Evolutionary conservation across 2,113 vertebrate genomes (phyloP).

Genomic region (Synchiropus splendidus): DNA sequence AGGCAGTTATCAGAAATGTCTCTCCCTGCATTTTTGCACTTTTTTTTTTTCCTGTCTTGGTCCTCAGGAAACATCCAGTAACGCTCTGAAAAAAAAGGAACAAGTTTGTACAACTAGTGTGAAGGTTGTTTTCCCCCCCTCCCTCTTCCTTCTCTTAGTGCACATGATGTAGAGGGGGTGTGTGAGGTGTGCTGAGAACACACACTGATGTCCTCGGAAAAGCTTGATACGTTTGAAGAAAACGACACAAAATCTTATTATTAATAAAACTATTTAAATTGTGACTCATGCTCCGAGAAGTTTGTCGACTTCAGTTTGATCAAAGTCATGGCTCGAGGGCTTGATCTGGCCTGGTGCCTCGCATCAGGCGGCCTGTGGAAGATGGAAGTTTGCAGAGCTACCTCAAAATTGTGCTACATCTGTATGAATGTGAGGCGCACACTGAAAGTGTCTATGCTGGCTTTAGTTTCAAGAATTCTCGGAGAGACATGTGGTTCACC

Average conservation of each 20-base stretch:
- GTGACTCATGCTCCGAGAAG: slow-evolving; percentile 9
- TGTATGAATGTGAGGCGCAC: no score
- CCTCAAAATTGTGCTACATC: no score
- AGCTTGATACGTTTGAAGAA: slow-evolving; percentile 54
- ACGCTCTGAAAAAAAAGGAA: slow-evolving; percentile 19
- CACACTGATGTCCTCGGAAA: slow-evolving; percentile 62
- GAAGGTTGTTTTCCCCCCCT: slow-evolving; percentile 11
- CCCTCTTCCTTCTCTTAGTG: background rate
- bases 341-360: no score
- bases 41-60: slow-evolving; percentile 28
- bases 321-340: no score
- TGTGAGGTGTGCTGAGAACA: slow-evolving; percentile 58
- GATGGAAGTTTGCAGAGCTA: no score
- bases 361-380: no score
- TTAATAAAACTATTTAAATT: slow-evolving; percentile 62
- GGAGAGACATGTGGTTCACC: no score
- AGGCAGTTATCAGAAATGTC: slow-evolving; percentile 11
- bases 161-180: slow-evolving; percentile 23
- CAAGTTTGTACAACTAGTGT: slow-evolving; percentile 21
- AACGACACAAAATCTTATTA: slow-evolving; percentile 47
- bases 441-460: no score
- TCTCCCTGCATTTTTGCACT: slow-evolving; percentile 21
- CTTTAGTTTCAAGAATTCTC: no score
- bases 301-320: no score
- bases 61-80: slow-evolving; percentile 52